phyloP scores from a whole-genome alignment of 2,888 invertebrate species.

The Eudemis profundana region DNA sequence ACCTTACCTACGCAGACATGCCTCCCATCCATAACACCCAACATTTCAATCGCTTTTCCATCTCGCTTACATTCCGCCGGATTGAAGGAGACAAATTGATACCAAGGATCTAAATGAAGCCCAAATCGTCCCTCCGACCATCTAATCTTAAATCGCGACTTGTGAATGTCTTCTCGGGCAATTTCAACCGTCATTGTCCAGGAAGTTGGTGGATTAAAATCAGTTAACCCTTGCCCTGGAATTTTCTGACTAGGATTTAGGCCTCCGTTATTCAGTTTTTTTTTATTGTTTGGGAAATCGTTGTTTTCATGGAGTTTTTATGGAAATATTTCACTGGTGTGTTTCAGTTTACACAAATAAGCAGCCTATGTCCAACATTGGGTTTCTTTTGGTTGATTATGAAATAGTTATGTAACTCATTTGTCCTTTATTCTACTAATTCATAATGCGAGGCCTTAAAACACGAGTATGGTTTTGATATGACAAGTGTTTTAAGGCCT shows the following conservation, averaged over 20 bases:
- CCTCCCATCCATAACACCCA: conserved; percentile 16
- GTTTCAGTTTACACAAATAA: no score
- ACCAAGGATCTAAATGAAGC: conserved; percentile 24
- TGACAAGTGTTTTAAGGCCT: no score
- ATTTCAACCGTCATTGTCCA: conserved; percentile 40
- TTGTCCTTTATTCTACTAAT: no score
- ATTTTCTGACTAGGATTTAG: conserved; percentile 6
- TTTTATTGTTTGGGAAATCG: no score
- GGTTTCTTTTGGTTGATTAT: no score
- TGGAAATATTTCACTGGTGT: no score
- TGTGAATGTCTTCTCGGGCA: conserved; percentile 37
- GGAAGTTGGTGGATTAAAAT: conserved; percentile 43
- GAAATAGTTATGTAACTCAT: no score
- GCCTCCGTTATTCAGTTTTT: background rate
- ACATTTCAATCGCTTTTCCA: conserved; percentile 17
- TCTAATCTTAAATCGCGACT: conserved; percentile 39
- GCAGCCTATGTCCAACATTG: no score
- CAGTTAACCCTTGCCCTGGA: conserved; percentile 27
- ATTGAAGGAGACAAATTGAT: conserved; percentile 25
- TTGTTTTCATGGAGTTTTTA: no score
- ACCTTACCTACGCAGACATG: background rate
- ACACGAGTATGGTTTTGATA: no score
- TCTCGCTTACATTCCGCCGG: conserved; percentile 14
- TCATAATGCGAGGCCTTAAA: no score
- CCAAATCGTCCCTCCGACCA: conserved; percentile 8